Base-by-base conservation (phyloP, 2,888 invertebrate species). In the Dastarcus helophoroides region DNA sequence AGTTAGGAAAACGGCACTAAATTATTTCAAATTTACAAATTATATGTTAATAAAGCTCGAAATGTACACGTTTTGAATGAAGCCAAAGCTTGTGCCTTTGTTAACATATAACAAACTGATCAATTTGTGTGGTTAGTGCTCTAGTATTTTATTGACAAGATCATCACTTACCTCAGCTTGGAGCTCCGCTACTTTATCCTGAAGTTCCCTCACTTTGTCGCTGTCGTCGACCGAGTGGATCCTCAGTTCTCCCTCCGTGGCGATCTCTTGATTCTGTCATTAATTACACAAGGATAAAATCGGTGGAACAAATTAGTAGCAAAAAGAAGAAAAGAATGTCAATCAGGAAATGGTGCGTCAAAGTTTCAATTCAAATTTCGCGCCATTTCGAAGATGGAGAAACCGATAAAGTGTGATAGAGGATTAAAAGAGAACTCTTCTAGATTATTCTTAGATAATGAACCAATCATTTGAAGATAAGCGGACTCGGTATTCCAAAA, bases 141-240 rank as follows among this genome's bases (percentile, higher is more conserved):
- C n/a, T 7, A 19, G 7, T 6, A 19, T 19, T 8, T 26, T 26
- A 32, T 32, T 12, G 13, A 26, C 32, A 32, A 26, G 22, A 14
- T 12, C 22, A 22, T 9, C 5, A 56, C 66, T 67, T 67, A 93
- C 93, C 82, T 94, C 93, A 31, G 91, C 86, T 65, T 88, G 88
- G 16, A 93, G 70, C 60, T 91, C 90, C 19, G 84, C 86, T 40
- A 94, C 81, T 62, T 85, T 85, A 62, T 91, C 90, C 61, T 91
- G 90, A 38, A 94, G 67, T 47, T 91, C 90, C 36, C 88, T 76
- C 14, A 88, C 84, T 49, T 81, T 74, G 42, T 89, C 89, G 29
- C 80, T 81, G 51, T 88, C 86, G 37, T 84, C 85, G 47, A 82
- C 71, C 5, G 65, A 66, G 59, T 83, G 85, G 46, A 81, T 83